A percentile compares a stretch with the other conserved stretches of the same genome.
phyloP scores from a whole-genome alignment of 2,797 vertebrate genomes.

The Enteromius unitaeniatus region DNA sequence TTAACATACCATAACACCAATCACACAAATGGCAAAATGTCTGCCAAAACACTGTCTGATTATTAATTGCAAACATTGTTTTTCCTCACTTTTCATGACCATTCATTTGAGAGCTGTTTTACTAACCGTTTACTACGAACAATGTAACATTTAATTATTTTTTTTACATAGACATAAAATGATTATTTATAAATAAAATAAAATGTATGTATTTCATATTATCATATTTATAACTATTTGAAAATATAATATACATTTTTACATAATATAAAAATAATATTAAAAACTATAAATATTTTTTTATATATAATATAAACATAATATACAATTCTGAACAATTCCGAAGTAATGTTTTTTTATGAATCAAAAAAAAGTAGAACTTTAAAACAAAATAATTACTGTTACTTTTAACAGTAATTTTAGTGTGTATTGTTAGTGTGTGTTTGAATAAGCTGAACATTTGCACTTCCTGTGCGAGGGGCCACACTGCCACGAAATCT shows the following conservation, averaged over 20 bases:
- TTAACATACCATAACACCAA: background rate
- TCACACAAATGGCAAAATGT: background rate
- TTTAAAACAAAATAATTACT: background rate
- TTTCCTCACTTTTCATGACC: background rate
- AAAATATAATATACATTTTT: too few relatives aligned
- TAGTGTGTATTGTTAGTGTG: background rate
- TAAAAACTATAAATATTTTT: too few relatives aligned
- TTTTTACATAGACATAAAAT: background rate
- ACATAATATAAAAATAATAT: too few relatives aligned
- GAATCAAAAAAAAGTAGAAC: background rate
- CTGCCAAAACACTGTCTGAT: background rate
- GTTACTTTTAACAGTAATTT: background rate
- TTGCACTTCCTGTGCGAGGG: slow-evolving; percentile 7
- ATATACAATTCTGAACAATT: background rate
- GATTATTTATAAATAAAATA: background rate
- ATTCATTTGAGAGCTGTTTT: background rate
- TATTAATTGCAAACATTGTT: background rate
- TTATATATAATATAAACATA: background rate
- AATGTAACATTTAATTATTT: too few relatives aligned
- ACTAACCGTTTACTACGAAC: too few relatives aligned
- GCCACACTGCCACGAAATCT: background rate
- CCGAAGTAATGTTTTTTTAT: background rate
- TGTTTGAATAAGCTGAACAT: background rate
- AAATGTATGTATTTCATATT: background rate
- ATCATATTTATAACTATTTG: background rate